Base-by-base conservation (phyloP, 2,888 invertebrate species). In the Drosophila quinaria region DNA sequence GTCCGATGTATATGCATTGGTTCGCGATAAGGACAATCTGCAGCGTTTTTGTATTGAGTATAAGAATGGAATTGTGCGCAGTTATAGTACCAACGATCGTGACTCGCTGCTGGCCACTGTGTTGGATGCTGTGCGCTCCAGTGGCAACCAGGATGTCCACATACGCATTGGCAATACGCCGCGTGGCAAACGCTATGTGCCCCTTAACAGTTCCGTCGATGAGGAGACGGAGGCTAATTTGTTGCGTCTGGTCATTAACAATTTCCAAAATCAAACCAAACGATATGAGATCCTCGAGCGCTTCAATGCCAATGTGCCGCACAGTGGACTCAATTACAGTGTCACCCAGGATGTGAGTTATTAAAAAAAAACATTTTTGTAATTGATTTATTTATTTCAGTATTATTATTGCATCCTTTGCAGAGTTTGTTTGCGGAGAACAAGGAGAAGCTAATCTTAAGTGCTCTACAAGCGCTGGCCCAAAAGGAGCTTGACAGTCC, bases 261-360 rank as follows among this genome's bases (percentile, higher is more conserved):
- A 94, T 50, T 93, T 92, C 74, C 93, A 93, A 71, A 92, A 92
- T 86, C 94, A 94, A 47, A 92, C 93, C 17, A 94, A 94, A 93
- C 93, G 95, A 10, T 93, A 95, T 25, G 97, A 98, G 91, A 96
- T 98, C 80, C 95, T 99, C 22, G 96, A 97, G 81, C 94, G 99
- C 70, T 99, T 99, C 93, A 99, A 99, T 93, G 97, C 98, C 52
- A 99, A 99, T 93, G 95, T 99, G 87, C 98, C 99, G 3, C 99
- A 99, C 94, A 98, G 98, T 93, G 99, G 99, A 19, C 95, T 99
- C 54, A 95, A 98, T 77, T 98, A 99, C 93, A 98, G 99, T 80
- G 96, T 98, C 76, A 97, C 98, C 25, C 98, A 98, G 94, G 99
- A 99, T 93, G 98, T 98, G 94, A 95, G 96, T 90, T 29, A 4